Base-by-base conservation (phyloP, 2,113 vertebrate genomes). In the Shinisaurus crocodilurus region DNA sequence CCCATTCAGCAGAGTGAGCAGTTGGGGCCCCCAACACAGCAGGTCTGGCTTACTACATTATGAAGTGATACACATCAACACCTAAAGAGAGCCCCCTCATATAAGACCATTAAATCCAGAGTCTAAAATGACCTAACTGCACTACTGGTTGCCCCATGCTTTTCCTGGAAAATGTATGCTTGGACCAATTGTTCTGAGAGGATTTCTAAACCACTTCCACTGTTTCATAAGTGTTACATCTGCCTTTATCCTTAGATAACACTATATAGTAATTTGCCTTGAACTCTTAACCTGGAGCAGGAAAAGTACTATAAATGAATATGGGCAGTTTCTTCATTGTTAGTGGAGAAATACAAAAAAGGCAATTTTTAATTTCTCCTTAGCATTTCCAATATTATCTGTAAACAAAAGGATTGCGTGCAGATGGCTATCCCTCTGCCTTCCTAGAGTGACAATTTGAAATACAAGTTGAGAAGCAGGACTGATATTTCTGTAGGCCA, bases 401-500 rank as follows among this genome's bases (percentile, higher is more conserved):
- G 57, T 88, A 90, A 86, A 76, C 0, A 88, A 94, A 93, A 91
- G 88, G 2, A 6, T 86, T 95, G n/a, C 91, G 85, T 48, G 45
- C 1, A 72, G 88, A 93, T 90, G n/a, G 91, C 88, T 37, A 0
- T 45, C 87, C 88, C 93, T 87, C 85, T 15, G 65, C 1, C 0
- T 10, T 84, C 92, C 60, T 77, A 37, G 50, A 57, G 84, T 76
- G 86, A 45, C 90, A 84, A 70, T 94, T 94, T 95, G 91, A 95
- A 95, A 89, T 75, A 82, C 86, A 90, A 85, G 72, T 90, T 85
- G 60, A 75, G 25, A 92, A 92, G 94, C 92, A 90, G 76, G 67
- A 86, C 92, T 95, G 83, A 85, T 48, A 89, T 91, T 94, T 67
- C 92, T 93, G 90, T 91, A 93, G 94, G 87, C 93, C 93, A 95